Evolutionary conservation across 2,113 vertebrate genomes (phyloP).

Genomic region (Clarias gariepinus): DNA sequence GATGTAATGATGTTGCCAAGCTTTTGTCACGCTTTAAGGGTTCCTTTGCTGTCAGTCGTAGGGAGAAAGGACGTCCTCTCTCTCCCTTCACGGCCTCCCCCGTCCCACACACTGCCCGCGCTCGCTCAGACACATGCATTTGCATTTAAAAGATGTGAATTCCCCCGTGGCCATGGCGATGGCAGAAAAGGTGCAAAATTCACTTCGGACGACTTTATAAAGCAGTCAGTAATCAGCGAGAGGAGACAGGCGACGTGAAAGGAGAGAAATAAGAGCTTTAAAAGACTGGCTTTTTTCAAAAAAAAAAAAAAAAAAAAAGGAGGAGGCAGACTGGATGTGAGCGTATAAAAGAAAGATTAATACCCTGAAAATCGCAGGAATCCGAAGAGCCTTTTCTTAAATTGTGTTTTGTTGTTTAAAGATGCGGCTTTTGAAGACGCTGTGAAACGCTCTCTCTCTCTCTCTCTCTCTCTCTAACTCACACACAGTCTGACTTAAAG

Average conservation of each 20-base stretch:
- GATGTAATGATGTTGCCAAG: slow-evolving; percentile 82
- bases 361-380: slow-evolving; percentile 70
- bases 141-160: slow-evolving; percentile 98
- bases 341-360: slow-evolving; percentile 65
- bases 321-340: slow-evolving; percentile 66
- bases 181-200: slow-evolving; percentile 95
- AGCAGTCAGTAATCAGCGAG: slow-evolving; percentile 98
- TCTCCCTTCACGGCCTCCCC: slow-evolving; percentile 33
- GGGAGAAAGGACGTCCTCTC: slow-evolving; percentile 71
- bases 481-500: slow-evolving; percentile 18
- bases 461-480: background rate
- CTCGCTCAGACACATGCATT: slow-evolving; percentile 73
- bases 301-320: slow-evolving; percentile 39
- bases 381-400: slow-evolving; percentile 45
- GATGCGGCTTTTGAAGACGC: slow-evolving; percentile 33
- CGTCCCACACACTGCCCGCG: background rate
- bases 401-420: background rate
- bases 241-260: slow-evolving; percentile 84
- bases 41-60: slow-evolving; percentile 81
- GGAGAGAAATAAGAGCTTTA: slow-evolving; percentile 81
- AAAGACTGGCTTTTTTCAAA: slow-evolving; percentile 69
- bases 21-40: slow-evolving; percentile 86
- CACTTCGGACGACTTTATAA: slow-evolving; percentile 99
- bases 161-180: slow-evolving; percentile 95
- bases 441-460: slow-evolving; percentile 10